Evolutionary conservation across 1,140 invertebrate genomes (phyloP), one percentile per base, ranked within the genome.

Genomic region (Megalonaias nervosa): DNA sequence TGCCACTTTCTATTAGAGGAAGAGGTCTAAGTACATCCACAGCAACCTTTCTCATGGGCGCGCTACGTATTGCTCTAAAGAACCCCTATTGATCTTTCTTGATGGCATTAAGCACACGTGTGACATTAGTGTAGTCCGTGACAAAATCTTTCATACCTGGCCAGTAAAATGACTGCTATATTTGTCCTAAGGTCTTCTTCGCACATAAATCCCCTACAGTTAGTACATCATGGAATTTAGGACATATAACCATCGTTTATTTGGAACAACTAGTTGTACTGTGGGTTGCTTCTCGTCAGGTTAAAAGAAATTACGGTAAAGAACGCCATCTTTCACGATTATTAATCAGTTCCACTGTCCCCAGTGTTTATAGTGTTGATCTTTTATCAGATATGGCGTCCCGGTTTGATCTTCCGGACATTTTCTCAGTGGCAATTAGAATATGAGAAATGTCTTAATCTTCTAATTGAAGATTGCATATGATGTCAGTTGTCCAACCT

Each of bases 31-130:
- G 31, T 31, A 31, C 31, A 31, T 31, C 31, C 5, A 31, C 2
- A 31, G 31, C 31, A 31, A 31, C 31, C 31, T 31, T 72, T 65
- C 78, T 71, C 4, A 72, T n/a, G 3, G 78, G 78, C 14, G 56
- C 71, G 17, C 80, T 26, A 21, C 56, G 61, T 71, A 77, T 31
- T 77, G 70, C 65, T 66, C 31, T 23, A 77, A 60, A 1, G 70
- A 55, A 31, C 65, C 69, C 55, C 71, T 79, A 23, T 67, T 5
- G 64, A 56, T 74, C 57, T 56, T 56, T 17, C 5, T 12, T 23
- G 68, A 26, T 21, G 38, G 74, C 79, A 83, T n/a, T 64, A 19
- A 74, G 74, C 71, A 76, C 76, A 76, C 23, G 66, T 62, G 17
- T 48, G 60, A 68, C 69, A 70, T 1, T 31, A 31, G 2, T 2